A percentile compares a stretch with the other conserved stretches of the same genome.
Evolutionary conservation across 1,140 invertebrate species (phyloP).

Genomic region (Marisa cornuarietis): DNA sequence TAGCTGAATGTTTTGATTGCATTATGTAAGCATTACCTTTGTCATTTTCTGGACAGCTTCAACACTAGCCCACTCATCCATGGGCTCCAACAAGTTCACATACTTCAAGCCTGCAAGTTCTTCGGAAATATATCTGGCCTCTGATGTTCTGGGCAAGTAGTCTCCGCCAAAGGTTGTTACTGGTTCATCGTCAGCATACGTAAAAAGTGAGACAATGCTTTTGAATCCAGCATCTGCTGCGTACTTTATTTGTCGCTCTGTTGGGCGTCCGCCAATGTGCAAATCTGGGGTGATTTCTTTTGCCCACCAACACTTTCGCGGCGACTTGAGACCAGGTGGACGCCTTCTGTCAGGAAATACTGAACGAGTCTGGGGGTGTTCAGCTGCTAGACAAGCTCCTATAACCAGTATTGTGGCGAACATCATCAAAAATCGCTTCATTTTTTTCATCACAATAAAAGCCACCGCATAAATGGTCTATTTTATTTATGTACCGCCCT

Average conservation of each 20-base stretch:
- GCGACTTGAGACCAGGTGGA: conserved; percentile 44
- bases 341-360: conserved; percentile 28
- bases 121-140: conserved; percentile 37
- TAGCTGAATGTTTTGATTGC: no score
- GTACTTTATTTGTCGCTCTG: conserved; percentile 55
- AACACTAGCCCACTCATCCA: conserved; percentile 44
- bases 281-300: conserved; percentile 56
- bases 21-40: conserved; percentile 1
- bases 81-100: conserved; percentile 35
- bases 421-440: background rate
- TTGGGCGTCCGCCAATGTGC: conserved; percentile 50
- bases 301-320: conserved; percentile 56
- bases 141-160: conserved; percentile 38
- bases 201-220: conserved; percentile 50
- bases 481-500: background rate
- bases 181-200: conserved; percentile 38
- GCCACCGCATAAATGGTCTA: background rate
- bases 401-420: background rate
- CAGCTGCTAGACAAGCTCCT: background rate
- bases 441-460: background rate
- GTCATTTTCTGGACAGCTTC: conserved; percentile 45
- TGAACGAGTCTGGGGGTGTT: background rate
- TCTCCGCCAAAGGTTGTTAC: conserved; percentile 43
- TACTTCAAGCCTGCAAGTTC: conserved; percentile 39
- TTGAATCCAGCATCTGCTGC: conserved; percentile 52